Evolutionary conservation across 2,113 vertebrate species (phyloP), one percentile per base, ranked within the genome.

Genomic region (Hyla sarda): DNA sequence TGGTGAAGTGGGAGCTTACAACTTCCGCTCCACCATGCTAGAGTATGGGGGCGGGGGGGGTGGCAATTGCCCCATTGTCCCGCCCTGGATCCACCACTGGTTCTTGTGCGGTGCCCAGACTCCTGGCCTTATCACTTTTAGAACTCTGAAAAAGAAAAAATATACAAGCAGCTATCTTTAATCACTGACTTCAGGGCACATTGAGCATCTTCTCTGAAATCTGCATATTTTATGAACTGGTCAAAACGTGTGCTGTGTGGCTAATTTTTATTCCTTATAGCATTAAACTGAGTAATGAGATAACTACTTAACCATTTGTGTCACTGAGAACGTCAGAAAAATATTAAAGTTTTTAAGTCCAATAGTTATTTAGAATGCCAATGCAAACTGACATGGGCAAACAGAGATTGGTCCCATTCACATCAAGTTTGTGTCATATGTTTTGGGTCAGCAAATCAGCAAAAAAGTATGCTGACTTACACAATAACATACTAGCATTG

Each of bases 171-270:
- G 90, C 93, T 94, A 95, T 94, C 95, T 94, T 95, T 94, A 95
- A 94, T 95, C 94, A 91, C 90, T 89, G 92, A 95, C 95, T 94
- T 90, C 91, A 87, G 96, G 95, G 94, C 95, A 96, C 91, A 94
- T 94, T 94, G 94, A 94, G 94, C 93, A 95, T 94, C 93, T 95
- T 93, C 92, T 92, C 89, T 84, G 87, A 93, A 95, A 96, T 96
- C 94, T 96, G 94, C 95, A 96, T 96, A 95, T 95, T 94, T 94
- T 95, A 95, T 95, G 93, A 96, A 94, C 89, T 93, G 89, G 90
- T 90, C 87, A 89, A 90, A 91, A 92, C 92, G 92, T 93, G 92
- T 91, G 90, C 89, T 91, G 91, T 89, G 83, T 92, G 90, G 91
- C 89, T 90, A 92, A 92, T 90, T 88, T 92, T 91, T 89, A 93